Conservation (phyloP, 2,888 invertebrate genomes). For the Tupiocoris notatus region DNA sequence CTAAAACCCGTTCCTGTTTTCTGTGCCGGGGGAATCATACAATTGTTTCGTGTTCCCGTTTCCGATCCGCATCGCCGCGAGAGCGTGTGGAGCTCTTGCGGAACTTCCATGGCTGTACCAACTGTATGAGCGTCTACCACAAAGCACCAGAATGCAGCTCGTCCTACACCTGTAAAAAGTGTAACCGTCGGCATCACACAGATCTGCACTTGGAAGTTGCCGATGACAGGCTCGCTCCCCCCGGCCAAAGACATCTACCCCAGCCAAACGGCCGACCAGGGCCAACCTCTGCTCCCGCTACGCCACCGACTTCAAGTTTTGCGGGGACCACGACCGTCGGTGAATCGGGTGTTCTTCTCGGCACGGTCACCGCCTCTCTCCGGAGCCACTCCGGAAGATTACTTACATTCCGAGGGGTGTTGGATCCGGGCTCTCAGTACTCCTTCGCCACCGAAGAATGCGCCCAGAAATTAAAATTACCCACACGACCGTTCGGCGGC, state of each 20-base stretch:
- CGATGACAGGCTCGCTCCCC: no score
- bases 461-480: neutral
- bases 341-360: neutral
- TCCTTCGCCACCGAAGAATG: neutral
- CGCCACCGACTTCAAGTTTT: neutral
- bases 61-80: neutral
- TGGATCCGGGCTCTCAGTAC: neutral
- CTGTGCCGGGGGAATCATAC: neutral
- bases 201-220: no score
- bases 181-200: neutral
- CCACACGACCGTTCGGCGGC: neutral
- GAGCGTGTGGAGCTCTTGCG: neutral
- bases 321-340: neutral
- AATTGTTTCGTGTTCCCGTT: neutral
- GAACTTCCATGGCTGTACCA: neutral
- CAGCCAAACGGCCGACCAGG: neutral
- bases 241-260: no score
- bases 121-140: neutral
- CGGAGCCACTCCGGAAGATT: no score
- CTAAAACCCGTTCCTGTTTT: no score
- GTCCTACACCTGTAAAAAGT: neutral
- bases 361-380: neutral
- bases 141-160: neutral
- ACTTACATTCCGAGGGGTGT: neutral
- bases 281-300: neutral